Evolutionary conservation across 2,888 invertebrate species (phyloP), one percentile per base, ranked within the genome.

Genomic region (Anoplius nigerrimus): DNA sequence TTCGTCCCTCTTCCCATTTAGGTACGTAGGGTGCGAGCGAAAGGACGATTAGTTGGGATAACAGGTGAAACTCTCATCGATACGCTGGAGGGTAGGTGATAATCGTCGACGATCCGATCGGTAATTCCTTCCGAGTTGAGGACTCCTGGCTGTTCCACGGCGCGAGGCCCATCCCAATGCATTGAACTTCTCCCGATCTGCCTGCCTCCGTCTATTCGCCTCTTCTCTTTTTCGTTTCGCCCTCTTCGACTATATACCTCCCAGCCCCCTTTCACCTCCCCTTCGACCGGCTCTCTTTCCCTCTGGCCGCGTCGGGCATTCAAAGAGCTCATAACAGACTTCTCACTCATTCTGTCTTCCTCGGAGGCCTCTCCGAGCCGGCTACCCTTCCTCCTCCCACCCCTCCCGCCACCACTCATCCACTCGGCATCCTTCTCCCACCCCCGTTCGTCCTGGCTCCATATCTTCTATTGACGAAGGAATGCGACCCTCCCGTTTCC

Each of bases 301-400:
- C 27, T 68, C 72, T 75, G 34, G 34, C 34, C 34, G 34, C 34
- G 34, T 34, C 34, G 34, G n/a, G 77, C 79, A 81, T 34, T 34
- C 80, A 80, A 77, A 82, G 76, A 78, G 71, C 81, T 77, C 75
- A 76, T 78, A 82, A 78, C 79, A 73, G 78, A 76, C 71, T 74
- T 58, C 69, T 73, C 70, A 62, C 66, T 78, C 75, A 64, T 78
- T 76, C 78, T 69, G 59, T 62, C 67, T 65, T 66, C 68, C 67
- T 21, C 20, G 16, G 48, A 27, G 27, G 27, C 27, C 27, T 27
- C 27, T 27, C 27, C 6, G 34, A n/a, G n/a, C n/a, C n/a, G n/a
- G n/a, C n/a, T n/a, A n/a, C n/a, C n/a, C n/a, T n/a, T 2, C 45
- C 18, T 4, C 18, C 57, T 20, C n/a, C 43, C 20, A 11, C 24